A percentile compares a stretch with the other conserved stretches of the same genome.
Evolutionary conservation across 1,140 invertebrate genomes (phyloP).

Genomic region (Drosophila sechellia): DNA sequence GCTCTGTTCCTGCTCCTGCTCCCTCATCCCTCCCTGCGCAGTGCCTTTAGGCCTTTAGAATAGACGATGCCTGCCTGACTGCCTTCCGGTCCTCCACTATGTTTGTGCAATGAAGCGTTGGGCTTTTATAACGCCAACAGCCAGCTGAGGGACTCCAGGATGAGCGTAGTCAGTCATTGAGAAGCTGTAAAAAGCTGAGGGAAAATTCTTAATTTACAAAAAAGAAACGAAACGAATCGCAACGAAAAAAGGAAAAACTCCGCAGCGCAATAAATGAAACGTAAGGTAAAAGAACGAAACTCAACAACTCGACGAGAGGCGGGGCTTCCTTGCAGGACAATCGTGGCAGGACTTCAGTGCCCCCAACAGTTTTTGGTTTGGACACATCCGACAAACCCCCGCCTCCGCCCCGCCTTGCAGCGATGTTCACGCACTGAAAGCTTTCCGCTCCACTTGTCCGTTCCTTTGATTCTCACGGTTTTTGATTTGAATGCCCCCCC

Average conservation of each 20-base stretch:
- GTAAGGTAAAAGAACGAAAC: slow-evolving; percentile 53
- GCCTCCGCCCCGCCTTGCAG: slow-evolving; percentile 10
- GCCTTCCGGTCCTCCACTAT: slow-evolving; percentile 63
- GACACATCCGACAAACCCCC: slow-evolving; percentile 22
- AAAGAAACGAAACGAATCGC: slow-evolving; percentile 54
- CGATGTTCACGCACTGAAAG: slow-evolving; percentile 66
- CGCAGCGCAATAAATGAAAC: too few species aligned
- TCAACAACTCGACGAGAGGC: slow-evolving; percentile 52
- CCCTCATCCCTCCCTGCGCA: background rate
- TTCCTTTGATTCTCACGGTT: slow-evolving; percentile 79
- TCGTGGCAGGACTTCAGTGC: slow-evolving; percentile 40
- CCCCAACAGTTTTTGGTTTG: slow-evolving; percentile 53
- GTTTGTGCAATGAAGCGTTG: slow-evolving; percentile 79
- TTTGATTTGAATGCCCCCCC: slow-evolving; percentile 74
- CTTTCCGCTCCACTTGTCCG: slow-evolving; percentile 78
- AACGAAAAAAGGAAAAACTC: slow-evolving; percentile 28
- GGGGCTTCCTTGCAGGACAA: slow-evolving; percentile 50
- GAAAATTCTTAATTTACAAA: slow-evolving; percentile 77
- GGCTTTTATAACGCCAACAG: slow-evolving; percentile 80
- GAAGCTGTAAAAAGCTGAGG: slow-evolving; percentile 68
- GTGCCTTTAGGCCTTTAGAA: slow-evolving; percentile 62
- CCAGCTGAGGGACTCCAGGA: slow-evolving; percentile 61
- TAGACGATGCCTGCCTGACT: slow-evolving; percentile 42
- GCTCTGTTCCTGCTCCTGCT: too few species aligned
- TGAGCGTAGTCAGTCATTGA: slow-evolving; percentile 57